Conservation (phyloP, 2,888 invertebrate species). For the Tricholauxania praeusta region DNA sequence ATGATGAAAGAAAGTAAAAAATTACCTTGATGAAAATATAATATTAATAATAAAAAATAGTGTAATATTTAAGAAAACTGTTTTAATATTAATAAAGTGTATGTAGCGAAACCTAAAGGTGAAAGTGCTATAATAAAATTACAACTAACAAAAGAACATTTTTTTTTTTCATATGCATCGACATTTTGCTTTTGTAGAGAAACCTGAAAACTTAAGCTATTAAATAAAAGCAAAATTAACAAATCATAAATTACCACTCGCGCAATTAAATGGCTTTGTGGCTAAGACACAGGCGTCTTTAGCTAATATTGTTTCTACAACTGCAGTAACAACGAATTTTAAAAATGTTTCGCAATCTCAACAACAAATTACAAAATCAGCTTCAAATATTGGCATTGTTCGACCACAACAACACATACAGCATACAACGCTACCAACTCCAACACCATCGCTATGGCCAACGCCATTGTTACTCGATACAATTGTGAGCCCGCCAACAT, state of each 20-base stretch:
- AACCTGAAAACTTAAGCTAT: slow-evolving; percentile 18
- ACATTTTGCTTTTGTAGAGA: slow-evolving; percentile 29
- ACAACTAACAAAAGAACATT: slow-evolving; percentile 31
- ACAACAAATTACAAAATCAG: slow-evolving; percentile 50
- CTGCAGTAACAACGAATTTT: slow-evolving; percentile 51
- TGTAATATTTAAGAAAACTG: not conserved
- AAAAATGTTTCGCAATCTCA: slow-evolving; percentile 62
- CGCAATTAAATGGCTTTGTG: slow-evolving; percentile 52
- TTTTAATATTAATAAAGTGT: not conserved
- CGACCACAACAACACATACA: slow-evolving; percentile 57
- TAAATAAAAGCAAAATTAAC: slow-evolving; percentile 35
- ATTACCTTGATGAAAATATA: slow-evolving; percentile 9
- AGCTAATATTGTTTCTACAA: slow-evolving; percentile 38
- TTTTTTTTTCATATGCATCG: slow-evolving; percentile 30
- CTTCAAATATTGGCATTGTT: slow-evolving; percentile 58
- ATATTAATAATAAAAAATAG: slow-evolving; percentile 11
- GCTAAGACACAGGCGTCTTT: slow-evolving; percentile 59
- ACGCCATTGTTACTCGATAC: slow-evolving; percentile 60
- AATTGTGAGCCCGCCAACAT: slow-evolving; percentile 55
- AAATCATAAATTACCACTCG: slow-evolving; percentile 43
- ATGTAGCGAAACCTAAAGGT: not conserved
- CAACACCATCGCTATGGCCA: slow-evolving; percentile 63
- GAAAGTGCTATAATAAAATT: slow-evolving; percentile 32
- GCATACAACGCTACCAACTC: slow-evolving; percentile 48
- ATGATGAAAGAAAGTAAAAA: slow-evolving; percentile 27